Evolutionary conservation across 2,888 invertebrate species (phyloP).

Genomic region (Microctonus brassicae): DNA sequence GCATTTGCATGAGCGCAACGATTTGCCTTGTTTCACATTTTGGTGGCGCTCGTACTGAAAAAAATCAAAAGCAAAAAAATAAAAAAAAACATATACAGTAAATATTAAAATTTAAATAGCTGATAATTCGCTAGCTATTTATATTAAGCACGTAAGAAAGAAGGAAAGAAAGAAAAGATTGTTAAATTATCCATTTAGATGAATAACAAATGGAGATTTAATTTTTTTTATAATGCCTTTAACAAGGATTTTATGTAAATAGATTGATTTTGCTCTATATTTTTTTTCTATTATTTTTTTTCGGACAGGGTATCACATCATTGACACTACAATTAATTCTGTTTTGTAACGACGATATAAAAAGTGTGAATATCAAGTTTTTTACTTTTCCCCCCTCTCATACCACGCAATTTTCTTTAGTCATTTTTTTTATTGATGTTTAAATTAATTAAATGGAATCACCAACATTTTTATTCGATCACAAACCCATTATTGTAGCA

Average conservation of each 20-base stretch:
- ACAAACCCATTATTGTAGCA: slow-evolving; percentile 35
- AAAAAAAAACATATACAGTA: slow-evolving; percentile 24
- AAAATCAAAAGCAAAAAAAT: slow-evolving; percentile 55
- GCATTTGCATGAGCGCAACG: slow-evolving; percentile 23
- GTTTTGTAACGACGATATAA: slow-evolving; percentile 25
- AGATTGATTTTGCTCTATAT: slow-evolving; percentile 42
- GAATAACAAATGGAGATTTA: slow-evolving; percentile 26
- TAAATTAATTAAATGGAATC: no score
- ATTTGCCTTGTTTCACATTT: neutral
- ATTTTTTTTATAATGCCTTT: slow-evolving; percentile 48
- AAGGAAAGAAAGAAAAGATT: no score
- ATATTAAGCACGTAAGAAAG: slow-evolving; percentile 15
- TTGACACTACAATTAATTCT: slow-evolving; percentile 12
- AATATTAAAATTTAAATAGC: slow-evolving; percentile 48
- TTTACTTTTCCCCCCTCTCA: no score
- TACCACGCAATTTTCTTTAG: no score
- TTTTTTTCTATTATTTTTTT: slow-evolving; percentile 4
- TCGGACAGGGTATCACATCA: slow-evolving; percentile 34
- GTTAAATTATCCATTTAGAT: slow-evolving; percentile 49
- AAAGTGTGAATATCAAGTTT: slow-evolving; percentile 6
- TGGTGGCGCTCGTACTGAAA: slow-evolving; percentile 50
- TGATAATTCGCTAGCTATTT: slow-evolving; percentile 4
- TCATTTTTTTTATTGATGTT: slow-evolving; percentile 31
- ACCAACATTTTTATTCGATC: no score
- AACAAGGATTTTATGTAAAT: slow-evolving; percentile 65